phyloP scores from a whole-genome alignment of 2,113 vertebrate species.

The Himantopus leucocephalus region DNA sequence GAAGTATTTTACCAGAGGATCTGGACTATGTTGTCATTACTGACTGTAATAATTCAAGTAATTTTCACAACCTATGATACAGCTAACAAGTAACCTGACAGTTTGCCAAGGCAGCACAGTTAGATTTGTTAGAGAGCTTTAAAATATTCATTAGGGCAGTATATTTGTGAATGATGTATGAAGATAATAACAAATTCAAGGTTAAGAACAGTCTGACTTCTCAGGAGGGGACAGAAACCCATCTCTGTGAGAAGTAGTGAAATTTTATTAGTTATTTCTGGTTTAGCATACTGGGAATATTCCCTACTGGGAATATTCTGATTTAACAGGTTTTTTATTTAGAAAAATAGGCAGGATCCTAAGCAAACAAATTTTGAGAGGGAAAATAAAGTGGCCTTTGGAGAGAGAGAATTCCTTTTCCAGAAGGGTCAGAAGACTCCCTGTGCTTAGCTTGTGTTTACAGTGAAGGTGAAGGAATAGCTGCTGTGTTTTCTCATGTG shows the following conservation, averaged over 20 bases:
- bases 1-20: neutral
- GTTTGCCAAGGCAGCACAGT: neutral
- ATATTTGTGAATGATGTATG: constrained; percentile 32
- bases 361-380: neutral
- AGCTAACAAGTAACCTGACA: neutral
- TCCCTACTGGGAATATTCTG: neutral
- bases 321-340: neutral
- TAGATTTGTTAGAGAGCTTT: neutral
- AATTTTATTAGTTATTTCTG: neutral
- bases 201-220: constrained; percentile 8
- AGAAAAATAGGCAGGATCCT: neutral
- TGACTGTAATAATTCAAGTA: neutral
- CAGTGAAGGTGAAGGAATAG: neutral
- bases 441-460: neutral
- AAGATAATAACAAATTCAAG: constrained; percentile 20
- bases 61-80: constrained; percentile 9
- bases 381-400: neutral
- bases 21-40: neutral
- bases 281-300: neutral
- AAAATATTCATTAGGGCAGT: constrained; percentile 47
- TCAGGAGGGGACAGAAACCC: neutral
- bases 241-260: neutral
- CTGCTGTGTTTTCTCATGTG: neutral
- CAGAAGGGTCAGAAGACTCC: neutral
- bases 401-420: neutral